A percentile compares a stretch with the other conserved stretches of the same genome.
These are phyloP conservation scores for Sebastes trivittatus DNA, from an alignment of 2,797 vertebrate genomes.

Conservation along the genomic window DNA sequence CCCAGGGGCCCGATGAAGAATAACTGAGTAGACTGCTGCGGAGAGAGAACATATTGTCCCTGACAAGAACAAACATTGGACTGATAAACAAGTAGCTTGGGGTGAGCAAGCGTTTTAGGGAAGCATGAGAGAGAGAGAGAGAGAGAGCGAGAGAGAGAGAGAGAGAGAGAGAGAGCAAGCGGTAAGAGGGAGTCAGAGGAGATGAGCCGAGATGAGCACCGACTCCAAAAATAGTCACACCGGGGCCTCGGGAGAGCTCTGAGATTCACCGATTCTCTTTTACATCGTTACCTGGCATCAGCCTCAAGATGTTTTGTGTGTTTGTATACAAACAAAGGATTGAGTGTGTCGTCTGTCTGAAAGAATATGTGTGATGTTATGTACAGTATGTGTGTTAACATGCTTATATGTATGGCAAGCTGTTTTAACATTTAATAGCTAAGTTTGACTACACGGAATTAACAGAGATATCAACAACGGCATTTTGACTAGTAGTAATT, in stretches of 20 bases:
- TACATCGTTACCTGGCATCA: constrained; percentile 58
- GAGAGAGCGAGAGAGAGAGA: neutral
- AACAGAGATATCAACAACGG: too few species aligned
- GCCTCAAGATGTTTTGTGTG: constrained; percentile 35
- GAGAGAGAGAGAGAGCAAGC: constrained; percentile 7
- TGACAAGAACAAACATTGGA: constrained; percentile 74
- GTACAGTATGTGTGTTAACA: neutral
- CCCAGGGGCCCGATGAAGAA: constrained; percentile 70
- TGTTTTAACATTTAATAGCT: too few species aligned
- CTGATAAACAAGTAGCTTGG: constrained; percentile 73
- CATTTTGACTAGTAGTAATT: too few species aligned
- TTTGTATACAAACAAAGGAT: neutral
- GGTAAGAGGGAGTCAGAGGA: constrained; percentile 34
- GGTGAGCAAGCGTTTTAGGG: constrained; percentile 65
- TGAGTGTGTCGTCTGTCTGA: neutral
- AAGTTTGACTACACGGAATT: too few species aligned
- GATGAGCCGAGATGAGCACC: constrained; percentile 39
- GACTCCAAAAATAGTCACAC: constrained; percentile 59
- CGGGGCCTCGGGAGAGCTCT: constrained; percentile 33
- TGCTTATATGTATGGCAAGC: neutral
- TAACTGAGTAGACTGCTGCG: constrained; percentile 60
- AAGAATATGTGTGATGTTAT: neutral
- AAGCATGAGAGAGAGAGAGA: constrained; percentile 32
- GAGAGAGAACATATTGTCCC: constrained; percentile 73
- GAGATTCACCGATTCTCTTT: constrained; percentile 31